phyloP scores from a whole-genome alignment of 2,797 vertebrate genomes.

The Rallus crepitans region DNA sequence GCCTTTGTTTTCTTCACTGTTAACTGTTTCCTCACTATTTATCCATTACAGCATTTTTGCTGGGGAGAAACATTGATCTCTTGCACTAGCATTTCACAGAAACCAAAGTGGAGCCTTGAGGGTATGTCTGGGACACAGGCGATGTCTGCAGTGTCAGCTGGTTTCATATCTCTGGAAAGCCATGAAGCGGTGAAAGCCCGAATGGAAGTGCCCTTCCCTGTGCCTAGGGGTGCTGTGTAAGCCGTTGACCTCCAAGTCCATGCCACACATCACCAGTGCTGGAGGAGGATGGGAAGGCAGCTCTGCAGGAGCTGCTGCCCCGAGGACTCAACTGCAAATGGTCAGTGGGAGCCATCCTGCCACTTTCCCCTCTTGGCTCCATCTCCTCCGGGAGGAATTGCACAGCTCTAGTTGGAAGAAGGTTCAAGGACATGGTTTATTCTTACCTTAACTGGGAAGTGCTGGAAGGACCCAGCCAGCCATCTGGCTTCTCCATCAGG shows the following conservation, averaged over 20 bases:
- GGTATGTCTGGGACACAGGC: background rate
- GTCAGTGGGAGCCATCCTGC: background rate
- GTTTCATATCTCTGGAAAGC: background rate
- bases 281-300: background rate
- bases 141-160: background rate
- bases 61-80: background rate
- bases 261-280: accelerated
- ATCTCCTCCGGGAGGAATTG: background rate
- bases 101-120: background rate
- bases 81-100: background rate
- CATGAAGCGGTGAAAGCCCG: background rate
- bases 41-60: background rate
- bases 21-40: background rate
- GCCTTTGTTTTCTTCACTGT: background rate
- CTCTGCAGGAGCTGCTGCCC: background rate
- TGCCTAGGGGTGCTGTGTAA: background rate
- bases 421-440: background rate
- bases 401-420: background rate
- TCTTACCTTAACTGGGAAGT: slow-evolving; percentile 9
- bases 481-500: slow-evolving; percentile 4
- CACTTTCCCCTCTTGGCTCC: background rate
- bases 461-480: background rate
- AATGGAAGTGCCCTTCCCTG: background rate
- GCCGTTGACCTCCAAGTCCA: background rate
- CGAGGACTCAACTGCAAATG: background rate